Percentiles rank a stretch among this genome's conserved stretches.
These are phyloP conservation scores for Epistrophe grossulariae DNA, from an alignment of 2,888 invertebrate genomes.

Conservation along the genomic window DNA sequence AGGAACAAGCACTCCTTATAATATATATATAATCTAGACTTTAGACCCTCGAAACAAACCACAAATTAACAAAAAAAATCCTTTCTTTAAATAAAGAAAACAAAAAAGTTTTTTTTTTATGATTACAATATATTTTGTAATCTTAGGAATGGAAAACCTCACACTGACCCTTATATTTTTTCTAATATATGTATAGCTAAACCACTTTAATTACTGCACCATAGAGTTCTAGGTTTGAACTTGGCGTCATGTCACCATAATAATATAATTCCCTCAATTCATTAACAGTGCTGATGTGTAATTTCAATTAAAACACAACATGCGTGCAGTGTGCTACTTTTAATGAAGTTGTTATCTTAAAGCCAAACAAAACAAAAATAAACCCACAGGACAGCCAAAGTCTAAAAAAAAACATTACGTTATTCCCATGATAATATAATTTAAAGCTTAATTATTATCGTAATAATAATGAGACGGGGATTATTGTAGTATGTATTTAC, in stretches of 20 bases:
- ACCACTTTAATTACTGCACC: not conserved
- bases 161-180: not conserved
- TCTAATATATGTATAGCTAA: not conserved
- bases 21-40: too few species aligned
- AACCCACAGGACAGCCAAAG: conserved; percentile 18
- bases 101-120: too few species aligned
- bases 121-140: not conserved
- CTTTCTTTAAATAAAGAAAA: too few species aligned
- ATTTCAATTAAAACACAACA: conserved; percentile 70
- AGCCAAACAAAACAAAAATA: not conserved
- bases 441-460: not conserved
- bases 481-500: not conserved
- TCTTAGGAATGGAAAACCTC: not conserved
- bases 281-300: conserved; percentile 53
- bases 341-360: conserved; percentile 3
- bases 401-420: conserved; percentile 46
- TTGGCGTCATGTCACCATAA: conserved; percentile 55
- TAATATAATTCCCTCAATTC: conserved; percentile 9
- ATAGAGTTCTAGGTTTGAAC: conserved; percentile 31
- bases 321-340: conserved; percentile 28
- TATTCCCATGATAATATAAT: conserved; percentile 44
- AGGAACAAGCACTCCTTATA: too few species aligned
- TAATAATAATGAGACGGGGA: conserved; percentile 7
- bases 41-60: too few species aligned
- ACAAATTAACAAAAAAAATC: too few species aligned